Evolutionary conservation across 1,140 invertebrate genomes (phyloP).

Genomic region (Diachasmimorpha longicaudata): DNA sequence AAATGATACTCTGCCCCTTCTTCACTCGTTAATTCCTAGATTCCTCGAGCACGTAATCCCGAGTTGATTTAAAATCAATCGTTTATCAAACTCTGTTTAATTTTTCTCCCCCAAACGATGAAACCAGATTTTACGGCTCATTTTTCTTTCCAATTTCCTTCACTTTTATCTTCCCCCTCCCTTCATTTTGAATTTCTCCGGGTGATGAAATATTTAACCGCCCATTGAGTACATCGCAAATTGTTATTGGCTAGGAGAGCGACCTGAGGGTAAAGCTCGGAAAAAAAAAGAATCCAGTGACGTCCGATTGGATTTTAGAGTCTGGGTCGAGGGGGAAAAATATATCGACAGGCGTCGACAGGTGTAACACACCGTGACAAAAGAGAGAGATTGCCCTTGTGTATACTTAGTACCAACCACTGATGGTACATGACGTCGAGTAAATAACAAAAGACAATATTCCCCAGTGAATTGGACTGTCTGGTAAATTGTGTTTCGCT

Average conservation of each 20-base stretch:
- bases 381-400: not conserved
- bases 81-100: not conserved
- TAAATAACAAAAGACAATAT: conserved; percentile 1
- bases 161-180: not conserved
- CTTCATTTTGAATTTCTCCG: not conserved
- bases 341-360: conserved; percentile 8
- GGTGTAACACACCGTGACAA: conserved; percentile 1
- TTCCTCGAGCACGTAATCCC: not conserved
- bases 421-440: not conserved
- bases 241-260: not conserved
- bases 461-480: not conserved
- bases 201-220: not conserved
- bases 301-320: conserved; percentile 4
- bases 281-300: not conserved
- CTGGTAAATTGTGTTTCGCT: not conserved
- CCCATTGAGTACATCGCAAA: not conserved
- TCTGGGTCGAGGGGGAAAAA: not conserved
- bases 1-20: not conserved
- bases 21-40: not conserved
- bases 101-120: not conserved
- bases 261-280: not conserved
- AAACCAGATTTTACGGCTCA: not conserved
- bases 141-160: not conserved
- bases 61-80: not conserved
- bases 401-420: not conserved